Base-by-base conservation (phyloP, 2,888 invertebrate species). In the Andrena dorsata region DNA sequence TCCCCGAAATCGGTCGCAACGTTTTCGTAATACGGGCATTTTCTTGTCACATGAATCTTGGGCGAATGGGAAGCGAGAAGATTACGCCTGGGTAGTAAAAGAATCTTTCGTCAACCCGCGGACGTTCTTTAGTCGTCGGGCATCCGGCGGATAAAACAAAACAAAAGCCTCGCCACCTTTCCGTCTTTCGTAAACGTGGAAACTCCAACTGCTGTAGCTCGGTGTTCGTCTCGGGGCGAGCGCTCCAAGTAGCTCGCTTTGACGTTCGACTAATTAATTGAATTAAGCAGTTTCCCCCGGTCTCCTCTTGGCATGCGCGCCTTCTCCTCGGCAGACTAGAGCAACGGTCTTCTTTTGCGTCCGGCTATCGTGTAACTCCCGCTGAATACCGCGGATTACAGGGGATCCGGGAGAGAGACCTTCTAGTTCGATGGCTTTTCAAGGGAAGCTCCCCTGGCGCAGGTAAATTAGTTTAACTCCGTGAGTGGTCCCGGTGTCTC, bases 391-490 rank as follows among this genome's bases (percentile, higher is more conserved):
- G 23, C 49, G 69, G 70, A 79, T 80, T 79, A 79, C 70, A 51
- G 4, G n/a, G 49, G 56, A 68, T 72, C 81, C 49, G 28, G 47
- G 61, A 26, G 68, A 65, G 82, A 70, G n/a, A n/a, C n/a, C 64
- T 74, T 74, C 68, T 51, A 58, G 77, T 77, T 85, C 82, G 80
- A 86, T 85, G 72, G 81, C 58, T 66, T 76, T 79, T 72, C 74
- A 75, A 76, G 70, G 66, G 41, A 60, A 77, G 65, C 53, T 56
- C 23, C n/a, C 61, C 58, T 60, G 28, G 23, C 32, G 28, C 76
- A 65, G 58, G 73, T 80, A 87, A 86, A 86, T 86, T 86, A 86
- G 86, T 85, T 87, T 87, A 87, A 87, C 88, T 74, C 82, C 63
- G 70, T 66, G 81, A 80, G 73, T 60, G 65, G 76, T 74, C 60